Percentiles rank a stretch among this genome's conserved stretches.
phyloP scores from a whole-genome alignment of 2,797 vertebrate species.

The Alectoris magna region DNA sequence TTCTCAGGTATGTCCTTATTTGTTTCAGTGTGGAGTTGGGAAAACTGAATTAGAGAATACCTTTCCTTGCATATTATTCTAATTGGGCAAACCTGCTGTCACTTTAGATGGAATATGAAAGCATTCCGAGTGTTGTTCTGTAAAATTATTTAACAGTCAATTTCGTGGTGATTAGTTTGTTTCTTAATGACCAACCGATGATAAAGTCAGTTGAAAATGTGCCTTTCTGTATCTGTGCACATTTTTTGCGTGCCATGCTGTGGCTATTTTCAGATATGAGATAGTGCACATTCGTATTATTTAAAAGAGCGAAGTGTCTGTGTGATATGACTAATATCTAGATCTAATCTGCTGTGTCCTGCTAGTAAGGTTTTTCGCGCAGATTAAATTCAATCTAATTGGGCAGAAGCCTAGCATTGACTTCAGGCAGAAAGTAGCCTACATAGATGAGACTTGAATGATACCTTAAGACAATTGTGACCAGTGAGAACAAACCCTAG shows the following conservation, averaged over 20 bases:
- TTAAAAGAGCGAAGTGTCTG: not conserved
- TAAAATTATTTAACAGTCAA: not conserved
- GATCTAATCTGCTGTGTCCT: not conserved
- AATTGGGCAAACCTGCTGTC: not conserved
- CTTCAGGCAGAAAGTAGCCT: not conserved
- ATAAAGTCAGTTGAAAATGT: not conserved
- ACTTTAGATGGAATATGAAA: not conserved
- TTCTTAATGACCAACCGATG: not conserved
- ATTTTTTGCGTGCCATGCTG: not conserved
- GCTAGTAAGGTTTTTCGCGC: not conserved
- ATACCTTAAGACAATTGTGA: not conserved
- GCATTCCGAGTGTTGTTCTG: not conserved
- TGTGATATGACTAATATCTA: not conserved
- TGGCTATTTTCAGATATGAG: not conserved
- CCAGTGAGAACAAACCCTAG: not conserved
- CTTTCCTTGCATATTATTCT: no score
- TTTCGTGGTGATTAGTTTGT: not conserved
- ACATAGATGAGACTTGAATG: not conserved
- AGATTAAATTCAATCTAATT: not conserved
- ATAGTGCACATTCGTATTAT: not conserved
- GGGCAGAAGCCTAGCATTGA: not conserved
- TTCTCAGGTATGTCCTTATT: conserved; percentile 88
- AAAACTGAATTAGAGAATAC: not conserved
- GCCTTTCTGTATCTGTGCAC: not conserved
- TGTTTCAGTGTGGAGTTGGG: conserved; percentile 17